Evolutionary conservation across 2,797 vertebrate genomes (phyloP).

Genomic region (Malacoraja senta): DNA sequence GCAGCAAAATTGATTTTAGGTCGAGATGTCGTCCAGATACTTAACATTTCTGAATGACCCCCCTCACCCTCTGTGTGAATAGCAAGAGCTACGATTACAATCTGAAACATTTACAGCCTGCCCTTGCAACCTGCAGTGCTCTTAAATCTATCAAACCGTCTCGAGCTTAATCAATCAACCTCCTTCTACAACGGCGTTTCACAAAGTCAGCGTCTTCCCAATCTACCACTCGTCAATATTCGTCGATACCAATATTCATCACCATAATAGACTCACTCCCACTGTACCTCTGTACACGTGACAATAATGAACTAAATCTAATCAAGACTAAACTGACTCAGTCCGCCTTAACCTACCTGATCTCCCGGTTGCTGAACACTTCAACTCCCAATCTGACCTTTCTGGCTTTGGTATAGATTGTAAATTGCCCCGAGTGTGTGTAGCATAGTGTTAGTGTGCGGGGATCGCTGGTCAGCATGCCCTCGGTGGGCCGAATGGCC

Average conservation of each 20-base stretch:
- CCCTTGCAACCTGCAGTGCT: not conserved
- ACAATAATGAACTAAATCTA: too few species aligned
- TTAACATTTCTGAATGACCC: not conserved
- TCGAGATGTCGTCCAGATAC: not conserved
- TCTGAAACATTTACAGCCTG: not conserved
- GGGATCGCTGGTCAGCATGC: too few species aligned
- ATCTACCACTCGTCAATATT: too few species aligned
- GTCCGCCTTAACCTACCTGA: too few species aligned
- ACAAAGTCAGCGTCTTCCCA: not conserved
- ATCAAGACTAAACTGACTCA: too few species aligned
- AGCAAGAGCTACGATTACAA: not conserved
- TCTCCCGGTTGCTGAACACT: too few species aligned
- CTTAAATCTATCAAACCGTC: not conserved
- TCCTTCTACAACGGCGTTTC: not conserved
- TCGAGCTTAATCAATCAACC: not conserved
- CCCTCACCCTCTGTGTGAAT: not conserved
- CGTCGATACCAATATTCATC: not conserved
- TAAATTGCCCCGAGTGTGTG: too few species aligned
- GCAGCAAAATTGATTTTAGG: slow-evolving; percentile 2
- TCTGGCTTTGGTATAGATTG: too few species aligned
- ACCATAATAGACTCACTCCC: not conserved
- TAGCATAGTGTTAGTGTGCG: too few species aligned
- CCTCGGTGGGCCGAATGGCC: too few species aligned
- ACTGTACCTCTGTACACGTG: too few species aligned
- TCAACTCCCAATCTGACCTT: too few species aligned